Percentiles rank a stretch among this genome's conserved stretches.
phyloP scores from a whole-genome alignment of 2,888 invertebrate genomes.

The Dendrolimus houi region DNA sequence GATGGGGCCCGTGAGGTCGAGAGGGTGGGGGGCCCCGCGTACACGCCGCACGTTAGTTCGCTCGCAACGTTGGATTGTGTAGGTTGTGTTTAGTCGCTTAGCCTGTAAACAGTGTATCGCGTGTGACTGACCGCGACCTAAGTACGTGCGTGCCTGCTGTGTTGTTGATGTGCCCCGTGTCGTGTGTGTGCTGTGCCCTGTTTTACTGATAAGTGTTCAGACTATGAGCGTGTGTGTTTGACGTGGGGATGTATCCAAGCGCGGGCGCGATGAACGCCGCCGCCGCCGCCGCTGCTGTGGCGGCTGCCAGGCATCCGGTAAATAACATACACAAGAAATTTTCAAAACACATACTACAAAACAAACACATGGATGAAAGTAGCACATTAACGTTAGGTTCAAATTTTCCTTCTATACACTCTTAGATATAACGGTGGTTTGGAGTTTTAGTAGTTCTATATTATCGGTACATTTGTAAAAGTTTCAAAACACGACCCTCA shows the following conservation, averaged over 20 bases:
- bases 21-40: constrained; percentile 37
- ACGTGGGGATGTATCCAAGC: constrained; percentile 87
- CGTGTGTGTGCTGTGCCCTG: constrained; percentile 60
- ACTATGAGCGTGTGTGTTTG: constrained; percentile 68
- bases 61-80: constrained; percentile 36
- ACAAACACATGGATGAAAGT: too few species aligned
- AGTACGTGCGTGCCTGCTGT: constrained; percentile 31
- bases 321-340: not conserved
- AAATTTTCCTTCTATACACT: too few species aligned
- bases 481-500: not conserved
- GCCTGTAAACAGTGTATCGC: constrained; percentile 35
- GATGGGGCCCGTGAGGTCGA: constrained; percentile 28
- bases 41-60: constrained; percentile 50
- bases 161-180: constrained; percentile 54
- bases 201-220: constrained; percentile 47
- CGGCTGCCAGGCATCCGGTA: constrained; percentile 91
- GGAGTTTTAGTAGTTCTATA: too few species aligned
- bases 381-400: too few species aligned
- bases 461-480: too few species aligned
- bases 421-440: too few species aligned
- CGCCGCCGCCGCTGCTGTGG: constrained; percentile 89
- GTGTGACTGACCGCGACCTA: constrained; percentile 51
- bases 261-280: constrained; percentile 90
- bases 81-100: constrained; percentile 29
- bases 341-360: not conserved